Conservation (phyloP, 2,797 vertebrate genomes). For the Benthosema pterotum region DNA sequence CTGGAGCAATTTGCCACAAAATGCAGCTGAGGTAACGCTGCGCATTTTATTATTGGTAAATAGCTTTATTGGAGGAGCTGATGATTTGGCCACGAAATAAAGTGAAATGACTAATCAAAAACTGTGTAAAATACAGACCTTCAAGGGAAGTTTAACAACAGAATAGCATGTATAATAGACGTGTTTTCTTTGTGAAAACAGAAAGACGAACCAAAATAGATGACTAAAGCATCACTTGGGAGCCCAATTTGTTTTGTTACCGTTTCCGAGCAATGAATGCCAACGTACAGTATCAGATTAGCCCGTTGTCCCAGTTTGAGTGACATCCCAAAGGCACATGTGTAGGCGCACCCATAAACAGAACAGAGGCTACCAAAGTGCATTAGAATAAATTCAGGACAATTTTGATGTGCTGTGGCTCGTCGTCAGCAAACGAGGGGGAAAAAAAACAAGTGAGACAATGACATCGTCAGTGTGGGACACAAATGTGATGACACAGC, state of each 20-base stretch:
- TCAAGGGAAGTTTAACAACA: background rate
- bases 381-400: slow-evolving; percentile 27
- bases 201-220: background rate
- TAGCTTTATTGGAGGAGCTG: slow-evolving; percentile 13
- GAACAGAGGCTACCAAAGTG: slow-evolving; percentile 53
- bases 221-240: slow-evolving; percentile 3
- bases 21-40: slow-evolving; percentile 28
- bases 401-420: background rate
- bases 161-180: background rate
- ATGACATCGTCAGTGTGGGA: background rate
- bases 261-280: slow-evolving; percentile 32
- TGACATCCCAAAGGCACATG: slow-evolving; percentile 36
- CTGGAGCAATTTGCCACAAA: slow-evolving; percentile 38
- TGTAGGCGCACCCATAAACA: slow-evolving; percentile 39
- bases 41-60: slow-evolving; percentile 41
- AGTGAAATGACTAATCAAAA: background rate
- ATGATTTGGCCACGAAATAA: background rate
- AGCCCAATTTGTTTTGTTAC: slow-evolving; percentile 23
- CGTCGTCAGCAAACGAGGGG: slow-evolving; percentile 3
- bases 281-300: slow-evolving; percentile 38
- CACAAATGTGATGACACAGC: slow-evolving; percentile 12
- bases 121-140: background rate
- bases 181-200: background rate
- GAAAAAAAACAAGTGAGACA: slow-evolving; percentile 37
- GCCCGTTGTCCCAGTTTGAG: slow-evolving; percentile 22